A percentile compares a stretch with the other conserved stretches of the same genome.
Evolutionary conservation across 2,797 vertebrate species (phyloP).

Genomic region (Enteromius anoplus): DNA sequence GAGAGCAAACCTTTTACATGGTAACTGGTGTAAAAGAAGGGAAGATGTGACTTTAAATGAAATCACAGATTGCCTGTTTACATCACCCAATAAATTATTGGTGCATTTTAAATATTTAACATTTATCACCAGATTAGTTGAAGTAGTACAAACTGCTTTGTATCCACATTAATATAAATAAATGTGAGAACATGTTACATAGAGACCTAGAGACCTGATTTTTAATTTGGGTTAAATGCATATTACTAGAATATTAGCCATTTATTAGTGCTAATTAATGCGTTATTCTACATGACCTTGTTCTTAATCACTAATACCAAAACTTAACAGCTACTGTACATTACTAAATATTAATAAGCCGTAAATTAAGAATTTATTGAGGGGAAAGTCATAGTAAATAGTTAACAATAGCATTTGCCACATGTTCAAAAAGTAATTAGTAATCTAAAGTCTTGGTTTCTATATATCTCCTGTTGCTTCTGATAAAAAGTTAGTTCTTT

Average conservation of each 20-base stretch:
- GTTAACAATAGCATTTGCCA: not conserved
- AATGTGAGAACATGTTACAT: not conserved
- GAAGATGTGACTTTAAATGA: not conserved
- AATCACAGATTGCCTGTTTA: not conserved
- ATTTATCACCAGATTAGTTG: not conserved
- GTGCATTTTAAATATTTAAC: not conserved
- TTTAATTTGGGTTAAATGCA: not conserved
- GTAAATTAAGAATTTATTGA: no score
- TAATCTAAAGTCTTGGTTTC: not conserved
- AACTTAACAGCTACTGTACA: no score
- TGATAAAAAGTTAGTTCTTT: conserved; percentile 5
- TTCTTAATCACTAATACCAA: no score
- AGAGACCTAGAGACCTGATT: not conserved
- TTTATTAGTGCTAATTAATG: no score
- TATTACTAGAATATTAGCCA: no score
- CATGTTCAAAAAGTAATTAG: not conserved
- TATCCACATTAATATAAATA: not conserved
- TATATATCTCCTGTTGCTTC: not conserved
- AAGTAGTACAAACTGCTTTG: not conserved
- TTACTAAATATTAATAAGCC: no score
- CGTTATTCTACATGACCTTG: no score
- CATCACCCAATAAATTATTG: not conserved
- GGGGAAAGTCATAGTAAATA: no score
- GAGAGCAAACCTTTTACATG: not conserved
- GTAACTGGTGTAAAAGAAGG: not conserved